Percentiles rank a stretch among this genome's conserved stretches.
Evolutionary conservation across 2,888 invertebrate genomes (phyloP).

Genomic region (Gastrophysa polygoni): DNA sequence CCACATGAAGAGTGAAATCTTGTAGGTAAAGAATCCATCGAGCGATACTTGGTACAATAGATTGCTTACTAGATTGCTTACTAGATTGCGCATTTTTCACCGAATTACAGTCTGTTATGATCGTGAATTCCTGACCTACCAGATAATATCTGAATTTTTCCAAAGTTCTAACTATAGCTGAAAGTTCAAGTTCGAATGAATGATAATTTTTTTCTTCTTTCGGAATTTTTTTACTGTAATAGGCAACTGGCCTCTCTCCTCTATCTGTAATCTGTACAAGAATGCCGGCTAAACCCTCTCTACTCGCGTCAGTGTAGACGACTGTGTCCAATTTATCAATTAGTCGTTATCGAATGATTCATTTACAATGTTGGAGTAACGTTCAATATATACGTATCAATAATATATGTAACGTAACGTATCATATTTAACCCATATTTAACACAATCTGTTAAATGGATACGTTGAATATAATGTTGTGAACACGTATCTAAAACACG

Average conservation of each 20-base stretch:
- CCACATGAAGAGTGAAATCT: conserved; percentile 43
- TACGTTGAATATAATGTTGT: no score
- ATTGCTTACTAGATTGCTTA: conserved; percentile 31
- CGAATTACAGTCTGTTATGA: conserved; percentile 31
- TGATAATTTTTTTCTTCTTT: conserved; percentile 20
- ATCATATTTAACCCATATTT: no score
- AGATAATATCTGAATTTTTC: conserved; percentile 25
- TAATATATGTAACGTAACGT: no score
- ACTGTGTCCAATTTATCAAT: no score
- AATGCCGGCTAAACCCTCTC: conserved; percentile 27
- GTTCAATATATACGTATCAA: no score
- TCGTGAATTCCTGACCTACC: conserved; percentile 23
- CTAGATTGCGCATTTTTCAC: conserved; percentile 27
- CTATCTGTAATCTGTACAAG: conserved; percentile 21
- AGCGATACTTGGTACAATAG: conserved; percentile 26
- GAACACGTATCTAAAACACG: no score
- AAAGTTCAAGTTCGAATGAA: conserved; percentile 26
- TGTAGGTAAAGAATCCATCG: conserved; percentile 31
- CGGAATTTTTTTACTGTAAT: conserved; percentile 30
- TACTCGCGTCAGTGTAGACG: conserved; percentile 31
- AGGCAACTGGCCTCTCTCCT: conserved; percentile 20
- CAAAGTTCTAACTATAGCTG: conserved; percentile 18
- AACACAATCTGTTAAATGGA: no score
- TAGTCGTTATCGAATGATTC: no score
- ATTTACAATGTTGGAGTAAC: no score